Percentiles rank a stretch among this genome's conserved stretches.
These are phyloP conservation scores for Acrobasis suavella DNA, from an alignment of 2,888 invertebrate genomes.

Conservation along the genomic window DNA sequence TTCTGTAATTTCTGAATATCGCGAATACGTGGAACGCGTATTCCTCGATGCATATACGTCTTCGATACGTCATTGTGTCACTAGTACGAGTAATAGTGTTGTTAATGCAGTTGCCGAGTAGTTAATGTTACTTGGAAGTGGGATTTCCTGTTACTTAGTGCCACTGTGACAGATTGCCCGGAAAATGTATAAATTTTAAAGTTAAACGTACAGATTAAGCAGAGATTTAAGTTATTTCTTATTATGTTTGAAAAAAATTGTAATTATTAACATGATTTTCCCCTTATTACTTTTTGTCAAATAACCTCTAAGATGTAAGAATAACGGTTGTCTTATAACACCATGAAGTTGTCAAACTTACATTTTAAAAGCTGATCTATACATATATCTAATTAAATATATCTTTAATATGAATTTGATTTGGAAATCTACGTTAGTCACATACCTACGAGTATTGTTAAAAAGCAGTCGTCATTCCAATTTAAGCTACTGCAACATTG, in stretches of 20 bases:
- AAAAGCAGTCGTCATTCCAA: not conserved
- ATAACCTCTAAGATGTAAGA: too few relatives aligned
- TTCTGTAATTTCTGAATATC: not conserved
- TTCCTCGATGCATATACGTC: slow-evolving; percentile 14
- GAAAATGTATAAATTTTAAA: not conserved
- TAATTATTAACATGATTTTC: too few relatives aligned
- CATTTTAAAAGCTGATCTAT: too few relatives aligned
- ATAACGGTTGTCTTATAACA: too few relatives aligned
- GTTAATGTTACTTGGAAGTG: slow-evolving; percentile 16
- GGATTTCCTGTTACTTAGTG: slow-evolving; percentile 21
- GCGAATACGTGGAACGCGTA: slow-evolving; percentile 8
- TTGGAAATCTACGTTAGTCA: too few relatives aligned
- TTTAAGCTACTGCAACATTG: not conserved
- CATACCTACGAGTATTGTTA: too few relatives aligned
- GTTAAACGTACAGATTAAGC: not conserved
- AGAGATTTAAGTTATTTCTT: too few relatives aligned
- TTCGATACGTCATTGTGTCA: slow-evolving; percentile 18
- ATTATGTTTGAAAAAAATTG: too few relatives aligned
- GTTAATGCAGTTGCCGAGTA: slow-evolving; percentile 1
- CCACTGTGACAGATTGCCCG: not conserved
- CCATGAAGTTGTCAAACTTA: too few relatives aligned
- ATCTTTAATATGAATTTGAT: too few relatives aligned
- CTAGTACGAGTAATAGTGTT: slow-evolving; percentile 16
- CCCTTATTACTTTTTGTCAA: too few relatives aligned
- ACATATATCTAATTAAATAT: too few relatives aligned